These are phyloP conservation scores for Drosophila serrata DNA, from an alignment of 1,140 invertebrate species.

Conservation along the genomic window DNA sequence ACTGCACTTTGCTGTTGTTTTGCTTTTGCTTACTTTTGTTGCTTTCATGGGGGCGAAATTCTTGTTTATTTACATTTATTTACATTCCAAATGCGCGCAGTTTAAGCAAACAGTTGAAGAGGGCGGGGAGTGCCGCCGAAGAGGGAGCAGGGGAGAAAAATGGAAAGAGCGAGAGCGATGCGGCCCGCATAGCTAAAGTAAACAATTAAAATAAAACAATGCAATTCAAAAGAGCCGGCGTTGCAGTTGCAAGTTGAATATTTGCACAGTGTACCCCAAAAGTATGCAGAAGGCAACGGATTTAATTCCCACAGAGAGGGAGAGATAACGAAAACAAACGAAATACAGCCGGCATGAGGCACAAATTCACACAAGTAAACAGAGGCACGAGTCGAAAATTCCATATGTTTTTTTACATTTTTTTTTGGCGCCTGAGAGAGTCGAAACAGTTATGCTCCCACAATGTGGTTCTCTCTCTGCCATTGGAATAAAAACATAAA, in stretches of 20 bases:
- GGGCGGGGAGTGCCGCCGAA: not conserved
- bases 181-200: conserved; percentile 57
- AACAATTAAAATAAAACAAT: conserved; percentile 54
- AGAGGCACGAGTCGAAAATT: conserved; percentile 24
- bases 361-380: conserved; percentile 52
- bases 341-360: conserved; percentile 63
- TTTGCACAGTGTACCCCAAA: conserved; percentile 73
- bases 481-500: conserved; percentile 75
- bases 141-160: not conserved
- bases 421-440: conserved; percentile 35
- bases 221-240: conserved; percentile 52
- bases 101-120: conserved; percentile 56
- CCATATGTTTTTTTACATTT: conserved; percentile 48
- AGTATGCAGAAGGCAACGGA: conserved; percentile 76
- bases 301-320: conserved; percentile 14
- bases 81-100: conserved; percentile 74
- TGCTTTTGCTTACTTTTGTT: conserved; percentile 36
- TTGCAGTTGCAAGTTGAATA: conserved; percentile 45
- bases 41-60: conserved; percentile 63
- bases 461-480: conserved; percentile 14
- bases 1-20: conserved; percentile 25
- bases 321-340: conserved; percentile 77
- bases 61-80: conserved; percentile 82
- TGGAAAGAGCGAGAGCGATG: not conserved
- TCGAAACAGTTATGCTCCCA: conserved; percentile 10